These are phyloP conservation scores for Pristionchus arcanus DNA, from an alignment of 2,888 invertebrate species.

Conservation along the genomic window DNA sequence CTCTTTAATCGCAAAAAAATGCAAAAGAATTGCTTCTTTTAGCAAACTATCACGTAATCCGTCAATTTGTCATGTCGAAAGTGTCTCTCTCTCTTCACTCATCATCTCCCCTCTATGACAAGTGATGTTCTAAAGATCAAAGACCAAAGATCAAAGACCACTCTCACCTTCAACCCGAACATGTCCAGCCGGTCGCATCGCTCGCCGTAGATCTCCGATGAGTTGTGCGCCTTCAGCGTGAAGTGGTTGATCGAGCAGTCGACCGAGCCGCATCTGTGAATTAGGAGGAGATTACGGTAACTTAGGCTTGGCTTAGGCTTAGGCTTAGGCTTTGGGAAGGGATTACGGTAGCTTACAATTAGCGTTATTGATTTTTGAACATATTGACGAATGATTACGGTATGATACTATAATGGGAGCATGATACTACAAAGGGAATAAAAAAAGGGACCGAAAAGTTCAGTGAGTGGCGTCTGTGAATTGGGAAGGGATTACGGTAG, in stretches of 20 bases:
- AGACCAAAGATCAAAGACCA: background rate
- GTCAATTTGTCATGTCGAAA: slow-evolving; percentile 29
- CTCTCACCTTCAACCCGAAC: slow-evolving; percentile 64
- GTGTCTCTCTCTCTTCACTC: background rate
- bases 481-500: background rate
- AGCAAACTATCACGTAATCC: background rate
- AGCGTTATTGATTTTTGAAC: no score
- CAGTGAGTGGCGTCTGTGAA: slow-evolving; percentile 67
- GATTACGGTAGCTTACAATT: no score
- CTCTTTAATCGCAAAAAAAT: background rate
- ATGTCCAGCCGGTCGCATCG: slow-evolving; percentile 71
- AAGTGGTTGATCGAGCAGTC: slow-evolving; percentile 75
- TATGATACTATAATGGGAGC: no score
- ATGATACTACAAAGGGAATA: no score
- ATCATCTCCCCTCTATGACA: slow-evolving; percentile 23
- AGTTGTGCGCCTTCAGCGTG: slow-evolving; percentile 64
- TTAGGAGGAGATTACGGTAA: no score
- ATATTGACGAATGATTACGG: no score
- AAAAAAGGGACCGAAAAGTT: slow-evolving; percentile 74
- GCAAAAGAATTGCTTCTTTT: background rate
- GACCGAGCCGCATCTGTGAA: slow-evolving; percentile 67
- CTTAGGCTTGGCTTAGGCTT: no score
- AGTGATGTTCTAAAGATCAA: background rate
- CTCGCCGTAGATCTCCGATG: slow-evolving; percentile 68
- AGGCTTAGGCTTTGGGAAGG: no score